Conservation (phyloP, 2,888 invertebrate species). For the Mongoloraphidia duomilia region DNA sequence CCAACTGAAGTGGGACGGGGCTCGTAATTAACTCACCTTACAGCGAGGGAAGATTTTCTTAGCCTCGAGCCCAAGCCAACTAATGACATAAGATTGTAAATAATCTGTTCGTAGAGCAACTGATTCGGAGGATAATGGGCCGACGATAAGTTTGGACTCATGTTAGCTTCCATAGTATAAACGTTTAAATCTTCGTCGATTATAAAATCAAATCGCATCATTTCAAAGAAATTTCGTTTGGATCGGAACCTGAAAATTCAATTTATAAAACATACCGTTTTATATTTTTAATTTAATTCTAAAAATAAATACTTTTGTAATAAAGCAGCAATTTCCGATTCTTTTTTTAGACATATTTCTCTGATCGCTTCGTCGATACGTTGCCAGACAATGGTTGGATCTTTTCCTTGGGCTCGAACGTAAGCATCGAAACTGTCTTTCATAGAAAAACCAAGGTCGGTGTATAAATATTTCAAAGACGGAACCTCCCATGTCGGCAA, state of each 20-base stretch:
- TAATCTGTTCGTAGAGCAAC: conserved; percentile 80
- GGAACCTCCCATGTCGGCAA: conserved; percentile 88
- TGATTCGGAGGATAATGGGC: conserved; percentile 83
- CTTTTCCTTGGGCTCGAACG: conserved; percentile 45
- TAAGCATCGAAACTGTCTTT: conserved; percentile 75
- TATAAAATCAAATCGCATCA: conserved; percentile 89
- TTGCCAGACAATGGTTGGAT: conserved; percentile 62
- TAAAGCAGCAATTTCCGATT: conserved; percentile 48
- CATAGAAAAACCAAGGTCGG: conserved; percentile 63
- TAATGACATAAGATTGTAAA: conserved; percentile 69
- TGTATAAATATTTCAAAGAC: conserved; percentile 54
- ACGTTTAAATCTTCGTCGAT: conserved; percentile 77
- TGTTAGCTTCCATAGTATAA: conserved; percentile 88
- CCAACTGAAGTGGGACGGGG: too few relatives aligned
- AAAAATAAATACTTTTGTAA: conserved; percentile 26
- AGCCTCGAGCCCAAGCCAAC: conserved; percentile 53
- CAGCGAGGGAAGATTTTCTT: conserved; percentile 26
- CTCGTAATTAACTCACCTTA: conserved; percentile 25
- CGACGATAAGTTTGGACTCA: conserved; percentile 95
- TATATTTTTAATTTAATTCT: not conserved
- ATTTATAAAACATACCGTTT: too few relatives aligned
- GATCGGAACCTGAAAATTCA: conserved; percentile 28
- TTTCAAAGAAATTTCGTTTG: conserved; percentile 72
- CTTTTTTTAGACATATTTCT: conserved; percentile 53
- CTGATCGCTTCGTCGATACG: conserved; percentile 67